Base-by-base conservation (phyloP, 2,797 vertebrate genomes). In the Tamandua tetradactyla region DNA sequence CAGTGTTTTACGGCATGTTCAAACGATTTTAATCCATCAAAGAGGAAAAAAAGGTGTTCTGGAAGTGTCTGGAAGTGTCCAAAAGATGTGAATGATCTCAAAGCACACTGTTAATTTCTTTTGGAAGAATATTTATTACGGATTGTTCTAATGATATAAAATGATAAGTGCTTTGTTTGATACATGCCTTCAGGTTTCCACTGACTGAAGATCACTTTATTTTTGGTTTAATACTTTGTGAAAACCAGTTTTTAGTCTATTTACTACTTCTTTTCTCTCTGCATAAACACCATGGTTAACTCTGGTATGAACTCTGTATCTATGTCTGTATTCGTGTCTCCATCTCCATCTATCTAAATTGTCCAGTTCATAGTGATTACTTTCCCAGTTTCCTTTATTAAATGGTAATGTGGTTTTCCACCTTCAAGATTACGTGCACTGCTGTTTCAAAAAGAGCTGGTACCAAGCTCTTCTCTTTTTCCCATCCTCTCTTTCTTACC, bases 401-500 rank as follows among this genome's bases (percentile, higher is more conserved):
- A 78, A 49, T 35, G 27, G 44, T 49, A 40, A 75, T 32, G 17
- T 64, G 4, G 9, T 74, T 23, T 14, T 12, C 9, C 49, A 72
- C 35, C 10, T 66, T 78, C 32, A 20, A 81, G 35, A 85, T 75
- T 49, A 88, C 42, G 71, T 15, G 88, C 62, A 68, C 42, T 83
- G 37, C 72, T 93, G 82, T 85, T 95, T 71, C 86, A 37, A 80
- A 78, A 68, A 95, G 52, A 89, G 64, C 75, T 79, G 68, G 55
- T 62, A 12, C 62, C 76, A 92, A 89, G 69, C 62, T 95, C 96
- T 93, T 91, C 55, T 93, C 66, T 89, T 88, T 93, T 23, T 42
- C 96, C 87, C 69, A 69, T 93, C 89, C 95, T 98, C 95, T 98
- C 99, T 99, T 99, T 98, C 99, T 99, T 99, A 99, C 99, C 99